Evolutionary conservation across 53 echinoderm and acorn worm genomes (phyloP), one percentile per base, ranked within the genome.

Genomic region (Arbacia lixula): DNA sequence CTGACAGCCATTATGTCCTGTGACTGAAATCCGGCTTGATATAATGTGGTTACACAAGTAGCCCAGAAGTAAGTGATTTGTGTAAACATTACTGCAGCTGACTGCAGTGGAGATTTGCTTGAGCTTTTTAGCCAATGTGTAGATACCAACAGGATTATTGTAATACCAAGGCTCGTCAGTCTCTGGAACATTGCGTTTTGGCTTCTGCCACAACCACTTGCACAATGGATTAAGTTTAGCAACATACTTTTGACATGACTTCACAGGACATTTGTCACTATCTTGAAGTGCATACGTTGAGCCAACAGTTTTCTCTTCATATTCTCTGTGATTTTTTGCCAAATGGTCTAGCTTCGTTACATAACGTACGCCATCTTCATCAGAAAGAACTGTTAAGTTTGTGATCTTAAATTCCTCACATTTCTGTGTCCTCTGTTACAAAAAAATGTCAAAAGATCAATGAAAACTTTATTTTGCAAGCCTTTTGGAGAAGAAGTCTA

Each of bases 381-480:
- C 62, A 27, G 22, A 14, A 29, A 5, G 31, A 29, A 62, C 24
- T 24, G 62, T 25, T 24, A 62, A 62, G 31, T 62, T 29, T 24
- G 14, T 10, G 26, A 29, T 12, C 22, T 31, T 64, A 64, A 32
- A 33, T 64, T 64, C 32, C 25, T 64, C 6, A 64, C 64, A 29
- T 64, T 64, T 33, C 32, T 16, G 19, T 33, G 35, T 32, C 35
- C 35, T 64, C 64, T 64, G 34, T 64, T 64, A 33, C 64, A 32
- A 46, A n/a, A n/a, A 64, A 64, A 64, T 29, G 64, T 64, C 64
- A 64, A 30, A 29, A 64, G 19, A 64, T 64, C 64, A 2, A 62
- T 25, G 31, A 29, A 62, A 25, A 62, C 62, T 27, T 62, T 62
- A 27, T 62, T 62, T 62, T 62, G 64, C 64, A 64, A 33, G 6